Evolutionary conservation across 2,888 invertebrate species (phyloP).

Genomic region (Cantharis rustica): DNA sequence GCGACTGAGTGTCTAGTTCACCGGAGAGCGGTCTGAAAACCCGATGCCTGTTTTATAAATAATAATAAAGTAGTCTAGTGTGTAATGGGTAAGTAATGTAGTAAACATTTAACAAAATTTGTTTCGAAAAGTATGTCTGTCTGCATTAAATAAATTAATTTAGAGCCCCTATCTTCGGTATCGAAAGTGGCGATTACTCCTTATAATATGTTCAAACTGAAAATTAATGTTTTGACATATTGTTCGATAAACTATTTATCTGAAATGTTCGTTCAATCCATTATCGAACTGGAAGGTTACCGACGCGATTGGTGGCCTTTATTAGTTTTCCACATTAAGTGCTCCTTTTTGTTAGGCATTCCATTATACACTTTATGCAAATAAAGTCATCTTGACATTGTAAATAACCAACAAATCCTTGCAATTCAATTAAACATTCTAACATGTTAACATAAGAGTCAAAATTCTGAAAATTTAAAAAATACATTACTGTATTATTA

Average conservation of each 20-base stretch:
- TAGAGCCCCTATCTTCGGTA: background rate
- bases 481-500: no score
- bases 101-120: background rate
- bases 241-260: background rate
- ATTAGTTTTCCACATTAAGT: background rate
- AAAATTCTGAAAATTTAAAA: no score
- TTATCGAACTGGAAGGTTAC: background rate
- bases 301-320: background rate
- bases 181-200: background rate
- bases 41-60: background rate
- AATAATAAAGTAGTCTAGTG: no score
- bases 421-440: background rate
- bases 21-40: background rate
- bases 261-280: background rate
- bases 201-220: background rate
- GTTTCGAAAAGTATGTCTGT: background rate
- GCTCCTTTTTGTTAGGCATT: background rate
- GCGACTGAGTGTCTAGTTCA: background rate
- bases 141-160: background rate
- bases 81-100: no score
- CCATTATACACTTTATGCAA: background rate
- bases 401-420: background rate
- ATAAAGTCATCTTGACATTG: background rate
- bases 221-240: background rate
- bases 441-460: background rate